Evolutionary conservation across 2,888 invertebrate species (phyloP).

Genomic region (Netelia melanura): DNA sequence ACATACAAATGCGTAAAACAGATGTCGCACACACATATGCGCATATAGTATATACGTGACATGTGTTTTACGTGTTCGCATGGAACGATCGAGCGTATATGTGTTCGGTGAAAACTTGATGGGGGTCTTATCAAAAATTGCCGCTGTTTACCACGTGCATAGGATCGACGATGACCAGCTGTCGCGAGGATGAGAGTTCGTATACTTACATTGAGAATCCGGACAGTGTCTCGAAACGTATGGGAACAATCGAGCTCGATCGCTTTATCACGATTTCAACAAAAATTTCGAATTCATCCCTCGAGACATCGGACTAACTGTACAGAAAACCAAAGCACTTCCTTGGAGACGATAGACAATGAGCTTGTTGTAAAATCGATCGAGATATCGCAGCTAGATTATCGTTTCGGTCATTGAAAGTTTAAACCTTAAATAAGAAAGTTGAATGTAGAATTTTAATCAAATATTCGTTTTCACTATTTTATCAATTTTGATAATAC

Average conservation of each 20-base stretch:
- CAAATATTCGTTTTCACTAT: too few relatives aligned
- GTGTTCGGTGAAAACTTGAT: constrained; percentile 73
- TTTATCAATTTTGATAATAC: too few relatives aligned
- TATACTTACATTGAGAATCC: neutral
- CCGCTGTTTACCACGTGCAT: constrained; percentile 55
- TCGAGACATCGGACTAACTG: constrained; percentile 13
- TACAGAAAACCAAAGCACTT: too few relatives aligned
- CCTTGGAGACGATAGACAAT: too few relatives aligned
- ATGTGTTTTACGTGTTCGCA: too few relatives aligned
- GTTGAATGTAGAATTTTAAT: too few relatives aligned
- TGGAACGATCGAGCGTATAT: constrained; percentile 7
- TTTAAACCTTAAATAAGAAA: too few relatives aligned
- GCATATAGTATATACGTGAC: constrained; percentile 24
- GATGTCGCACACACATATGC: constrained; percentile 53
- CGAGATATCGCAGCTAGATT: too few relatives aligned
- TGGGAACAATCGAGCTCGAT: constrained; percentile 8
- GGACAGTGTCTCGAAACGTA: constrained; percentile 10
- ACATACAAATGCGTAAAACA: constrained; percentile 10
- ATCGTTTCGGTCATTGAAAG: too few relatives aligned
- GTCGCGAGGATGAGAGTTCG: constrained; percentile 15
- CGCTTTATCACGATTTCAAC: constrained; percentile 5
- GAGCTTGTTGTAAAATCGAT: too few relatives aligned
- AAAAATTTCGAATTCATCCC: constrained; percentile 32
- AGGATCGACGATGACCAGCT: constrained; percentile 58
- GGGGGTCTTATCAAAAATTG: constrained; percentile 71